Evolutionary conservation across 2,888 invertebrate species (phyloP), one percentile per base, ranked within the genome.

Genomic region (Pseudoips prasinana): DNA sequence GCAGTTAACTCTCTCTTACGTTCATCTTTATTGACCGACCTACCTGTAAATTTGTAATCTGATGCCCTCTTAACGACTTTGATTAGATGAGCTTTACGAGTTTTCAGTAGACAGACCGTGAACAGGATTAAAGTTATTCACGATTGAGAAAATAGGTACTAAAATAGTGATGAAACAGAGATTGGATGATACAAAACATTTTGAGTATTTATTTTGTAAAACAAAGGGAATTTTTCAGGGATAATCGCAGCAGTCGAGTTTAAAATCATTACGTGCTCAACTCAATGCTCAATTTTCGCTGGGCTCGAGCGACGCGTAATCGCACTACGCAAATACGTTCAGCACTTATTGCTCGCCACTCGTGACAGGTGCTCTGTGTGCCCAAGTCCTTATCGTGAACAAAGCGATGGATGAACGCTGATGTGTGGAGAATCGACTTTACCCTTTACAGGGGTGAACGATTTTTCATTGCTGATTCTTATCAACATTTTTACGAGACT

Each of bases 1-100:
- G 64, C 76, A 73, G 78, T 82, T 81, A 82, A 84, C 81, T 83
- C 81, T 67, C 83, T 79, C 80, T 83, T 78, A 81, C 72, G 63
- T 67, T 73, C 77, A 76, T 77, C 75, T 82, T 83, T 83, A 83
- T 76, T 68, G 74, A 63, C 50, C 64, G 63, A 71, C 73, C 73
- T 78, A 82, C 84, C 82, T 84, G 84, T 73, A 72, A 82, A 82
- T 75, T 76, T 72, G 70, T 72, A 75, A 82, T 81, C 71, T 67
- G 66, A 73, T 72, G 61, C 67, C 63, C 51, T 66, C 62, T 66
- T 73, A 72, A 73, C 65, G 61, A 59, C 70, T 72, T 70, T 74
- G 75, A 81, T 81, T 79, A 69, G 68, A 64, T 60, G 46, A 54
- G 46, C 46, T 72, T 71, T 67, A 69, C 57, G 61, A 58, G 56